phyloP scores from a whole-genome alignment of 2,888 invertebrate genomes.

The Empis livida region DNA sequence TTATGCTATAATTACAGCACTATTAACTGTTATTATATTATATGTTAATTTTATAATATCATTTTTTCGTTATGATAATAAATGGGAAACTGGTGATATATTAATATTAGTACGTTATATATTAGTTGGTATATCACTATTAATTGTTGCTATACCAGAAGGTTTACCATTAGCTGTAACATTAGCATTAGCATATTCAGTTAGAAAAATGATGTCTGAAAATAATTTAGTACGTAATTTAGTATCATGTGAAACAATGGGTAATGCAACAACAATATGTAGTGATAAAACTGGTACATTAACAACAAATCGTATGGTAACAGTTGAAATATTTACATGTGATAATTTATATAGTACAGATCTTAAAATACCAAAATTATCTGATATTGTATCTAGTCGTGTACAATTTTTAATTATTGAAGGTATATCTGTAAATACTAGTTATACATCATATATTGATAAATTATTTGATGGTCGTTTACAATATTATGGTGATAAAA shows the following conservation, averaged over 20 bases:
- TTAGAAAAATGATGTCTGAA: slow-evolving; percentile 99
- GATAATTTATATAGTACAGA: slow-evolving; percentile 63
- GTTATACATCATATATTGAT: slow-evolving; percentile 86
- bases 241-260: slow-evolving; percentile 98
- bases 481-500: slow-evolving; percentile 93
- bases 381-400: slow-evolving; percentile 29
- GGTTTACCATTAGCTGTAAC: slow-evolving; percentile 94
- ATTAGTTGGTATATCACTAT: slow-evolving; percentile 95
- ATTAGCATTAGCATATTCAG: slow-evolving; percentile 90
- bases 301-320: slow-evolving; percentile 94
- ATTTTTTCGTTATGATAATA: slow-evolving; percentile 59
- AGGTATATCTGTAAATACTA: slow-evolving; percentile 79
- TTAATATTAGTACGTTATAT: slow-evolving; percentile 85
- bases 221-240: slow-evolving; percentile 94
- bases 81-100: slow-evolving; percentile 65
- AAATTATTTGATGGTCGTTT: slow-evolving; percentile 61
- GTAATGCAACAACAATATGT: slow-evolving; percentile 95
- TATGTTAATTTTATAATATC: slow-evolving; percentile 59
- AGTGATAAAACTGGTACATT: slow-evolving; percentile 96
- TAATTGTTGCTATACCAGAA: slow-evolving; percentile 95
- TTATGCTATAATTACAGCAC: slow-evolving; percentile 90
- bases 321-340: slow-evolving; percentile 84
- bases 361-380: slow-evolving; percentile 63
- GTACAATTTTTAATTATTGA: slow-evolving; percentile 69
- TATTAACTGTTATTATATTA: slow-evolving; percentile 85